These are phyloP conservation scores for Frankliniella intonsa DNA, from an alignment of 2,888 invertebrate genomes.

Conservation along the genomic window DNA sequence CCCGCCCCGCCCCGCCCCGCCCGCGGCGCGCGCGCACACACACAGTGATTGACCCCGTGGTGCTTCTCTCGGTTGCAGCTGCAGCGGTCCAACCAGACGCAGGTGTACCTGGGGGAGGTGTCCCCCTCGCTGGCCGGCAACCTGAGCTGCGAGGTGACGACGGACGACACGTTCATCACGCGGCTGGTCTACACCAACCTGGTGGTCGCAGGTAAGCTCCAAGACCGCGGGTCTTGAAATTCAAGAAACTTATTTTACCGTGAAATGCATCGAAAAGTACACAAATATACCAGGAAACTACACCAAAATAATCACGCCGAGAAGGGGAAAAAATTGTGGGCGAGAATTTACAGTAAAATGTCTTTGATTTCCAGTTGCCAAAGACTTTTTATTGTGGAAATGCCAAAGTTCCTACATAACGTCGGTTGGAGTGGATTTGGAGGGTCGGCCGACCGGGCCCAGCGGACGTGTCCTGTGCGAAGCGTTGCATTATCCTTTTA, in stretches of 20 bases:
- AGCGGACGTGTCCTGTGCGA: neutral
- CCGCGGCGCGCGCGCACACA: neutral
- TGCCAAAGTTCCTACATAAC: too few relatives aligned
- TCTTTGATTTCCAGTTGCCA: too few relatives aligned
- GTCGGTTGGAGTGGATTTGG: too few relatives aligned
- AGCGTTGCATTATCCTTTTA: neutral
- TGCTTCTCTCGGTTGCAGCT: conserved; percentile 53
- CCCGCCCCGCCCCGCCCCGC: neutral
- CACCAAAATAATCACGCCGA: too few relatives aligned
- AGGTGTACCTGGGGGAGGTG: conserved; percentile 42
- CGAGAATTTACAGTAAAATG: too few relatives aligned
- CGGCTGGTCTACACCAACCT: conserved; percentile 49
- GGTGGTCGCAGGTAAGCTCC: conserved; percentile 67
- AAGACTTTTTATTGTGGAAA: too few relatives aligned
- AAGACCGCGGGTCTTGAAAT: too few relatives aligned
- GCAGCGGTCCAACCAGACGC: conserved; percentile 48
- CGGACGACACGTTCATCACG: conserved; percentile 42
- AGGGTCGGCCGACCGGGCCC: too few relatives aligned
- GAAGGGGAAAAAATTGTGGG: too few relatives aligned
- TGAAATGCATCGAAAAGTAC: too few relatives aligned
- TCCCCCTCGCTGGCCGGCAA: conserved; percentile 42
- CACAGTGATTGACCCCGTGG: neutral
- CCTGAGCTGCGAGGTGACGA: conserved; percentile 44
- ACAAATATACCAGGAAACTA: too few relatives aligned
- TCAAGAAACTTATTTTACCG: too few relatives aligned